Conservation (phyloP, 2,113 vertebrate species). For the Thunnus maccoyii region DNA sequence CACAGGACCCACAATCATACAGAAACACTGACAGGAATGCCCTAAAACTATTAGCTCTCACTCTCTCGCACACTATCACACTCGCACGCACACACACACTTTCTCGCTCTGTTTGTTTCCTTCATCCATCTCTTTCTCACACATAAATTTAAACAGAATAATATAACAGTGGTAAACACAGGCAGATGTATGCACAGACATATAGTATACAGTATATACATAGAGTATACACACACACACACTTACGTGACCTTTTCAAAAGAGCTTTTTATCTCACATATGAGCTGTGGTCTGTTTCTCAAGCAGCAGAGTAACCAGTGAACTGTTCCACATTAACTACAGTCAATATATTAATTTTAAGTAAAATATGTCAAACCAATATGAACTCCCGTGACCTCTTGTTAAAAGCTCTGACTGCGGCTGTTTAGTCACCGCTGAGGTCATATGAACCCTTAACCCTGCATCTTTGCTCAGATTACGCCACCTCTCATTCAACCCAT, state of each 20-base stretch:
- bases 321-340: conserved; percentile 23
- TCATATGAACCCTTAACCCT: conserved; percentile 48
- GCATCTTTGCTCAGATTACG: conserved; percentile 58
- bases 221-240: not conserved
- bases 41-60: conserved; percentile 70
- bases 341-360: conserved; percentile 48
- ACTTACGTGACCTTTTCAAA: not conserved
- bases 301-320: conserved; percentile 7
- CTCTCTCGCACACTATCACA: conserved; percentile 31
- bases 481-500: conserved; percentile 53
- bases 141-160: conserved; percentile 31
- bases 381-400: conserved; percentile 45
- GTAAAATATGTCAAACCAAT: conserved; percentile 49
- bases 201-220: not conserved
- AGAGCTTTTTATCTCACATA: not conserved
- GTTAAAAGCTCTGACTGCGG: conserved; percentile 58
- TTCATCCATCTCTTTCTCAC: conserved; percentile 32
- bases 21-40: conserved; percentile 75
- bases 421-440: conserved; percentile 58
- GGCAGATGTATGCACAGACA: conserved; percentile 19
- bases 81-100: conserved; percentile 16
- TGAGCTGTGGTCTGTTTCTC: conserved; percentile 10
- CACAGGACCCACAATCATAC: conserved; percentile 61
- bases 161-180: conserved; percentile 27
- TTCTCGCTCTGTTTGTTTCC: conserved; percentile 31